phyloP scores from a whole-genome alignment of 2,113 vertebrate species.

The Gambusia holbrooki region DNA sequence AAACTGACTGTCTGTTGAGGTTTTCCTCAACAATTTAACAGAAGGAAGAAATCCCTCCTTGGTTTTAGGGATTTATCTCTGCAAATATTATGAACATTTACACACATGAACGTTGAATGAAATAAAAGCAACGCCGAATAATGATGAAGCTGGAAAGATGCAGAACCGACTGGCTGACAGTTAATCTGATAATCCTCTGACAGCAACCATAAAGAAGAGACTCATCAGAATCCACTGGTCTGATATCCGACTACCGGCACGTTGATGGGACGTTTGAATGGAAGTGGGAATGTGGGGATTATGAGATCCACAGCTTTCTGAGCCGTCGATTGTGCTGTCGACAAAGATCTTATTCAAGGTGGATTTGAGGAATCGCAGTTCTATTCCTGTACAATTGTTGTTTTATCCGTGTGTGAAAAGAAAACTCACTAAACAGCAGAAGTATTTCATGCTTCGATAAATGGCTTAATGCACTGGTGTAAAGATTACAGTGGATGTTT shows the following conservation, averaged over 20 bases:
- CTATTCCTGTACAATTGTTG: slow-evolving; percentile 21
- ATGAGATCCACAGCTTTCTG: background rate
- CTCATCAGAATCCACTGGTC: background rate
- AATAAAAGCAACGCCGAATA: background rate
- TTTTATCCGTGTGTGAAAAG: slow-evolving; percentile 13
- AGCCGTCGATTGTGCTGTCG: background rate
- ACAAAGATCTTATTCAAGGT: slow-evolving; percentile 24
- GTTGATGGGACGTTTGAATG: slow-evolving; percentile 11
- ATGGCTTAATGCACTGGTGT: slow-evolving; percentile 12
- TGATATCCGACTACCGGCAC: slow-evolving; percentile 12
- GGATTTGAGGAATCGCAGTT: background rate
- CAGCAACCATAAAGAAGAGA: slow-evolving; percentile 9
- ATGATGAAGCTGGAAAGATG: slow-evolving; percentile 19
- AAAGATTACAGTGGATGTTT: background rate
- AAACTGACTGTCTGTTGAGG: background rate
- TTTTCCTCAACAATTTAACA: background rate
- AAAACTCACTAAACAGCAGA: slow-evolving; percentile 23
- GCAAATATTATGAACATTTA: background rate
- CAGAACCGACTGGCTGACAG: slow-evolving; percentile 29
- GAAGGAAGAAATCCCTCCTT: background rate
- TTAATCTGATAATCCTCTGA: slow-evolving; percentile 43
- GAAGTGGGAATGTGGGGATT: background rate
- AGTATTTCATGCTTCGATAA: slow-evolving; percentile 1
- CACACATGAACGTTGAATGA: slow-evolving; percentile 20
- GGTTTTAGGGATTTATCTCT: background rate